Conservation (phyloP, 2,888 invertebrate species). For the Eumacrocentrus americanus region DNA sequence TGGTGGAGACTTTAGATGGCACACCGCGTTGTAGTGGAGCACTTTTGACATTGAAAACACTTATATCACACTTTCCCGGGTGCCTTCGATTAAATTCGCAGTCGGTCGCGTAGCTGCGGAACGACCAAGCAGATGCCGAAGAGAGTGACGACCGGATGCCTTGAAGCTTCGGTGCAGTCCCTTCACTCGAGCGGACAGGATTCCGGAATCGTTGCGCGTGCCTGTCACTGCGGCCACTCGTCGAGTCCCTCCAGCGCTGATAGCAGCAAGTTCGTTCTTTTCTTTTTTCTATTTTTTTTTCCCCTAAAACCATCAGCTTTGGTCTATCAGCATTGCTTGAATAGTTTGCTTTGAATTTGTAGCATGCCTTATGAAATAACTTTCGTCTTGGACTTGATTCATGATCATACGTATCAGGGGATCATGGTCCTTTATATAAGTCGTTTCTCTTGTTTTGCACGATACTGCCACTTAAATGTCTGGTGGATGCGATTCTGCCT, state of each 20-base stretch:
- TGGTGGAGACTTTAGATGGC: not conserved
- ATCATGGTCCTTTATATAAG: not conserved
- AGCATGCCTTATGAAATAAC: conserved; percentile 1
- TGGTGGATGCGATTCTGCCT: too few species aligned
- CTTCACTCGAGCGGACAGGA: conserved; percentile 84
- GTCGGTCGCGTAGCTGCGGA: conserved; percentile 41
- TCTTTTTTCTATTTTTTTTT: conserved; percentile 2
- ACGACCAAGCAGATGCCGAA: conserved; percentile 45
- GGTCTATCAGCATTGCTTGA: conserved; percentile 16
- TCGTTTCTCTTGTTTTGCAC: not conserved
- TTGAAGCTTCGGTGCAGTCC: conserved; percentile 79
- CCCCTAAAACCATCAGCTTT: not conserved
- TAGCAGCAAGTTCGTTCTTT: conserved; percentile 70
- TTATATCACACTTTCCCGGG: not conserved
- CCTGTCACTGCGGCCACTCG: conserved; percentile 73
- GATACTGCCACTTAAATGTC: not conserved
- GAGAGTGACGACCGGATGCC: conserved; percentile 51
- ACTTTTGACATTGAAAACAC: not conserved
- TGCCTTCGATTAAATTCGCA: conserved; percentile 28
- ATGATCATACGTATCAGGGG: too few species aligned
- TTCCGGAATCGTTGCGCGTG: conserved; percentile 72
- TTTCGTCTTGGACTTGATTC: too few species aligned
- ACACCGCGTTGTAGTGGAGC: not conserved
- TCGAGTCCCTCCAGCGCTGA: conserved; percentile 72
- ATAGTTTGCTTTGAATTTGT: conserved; percentile 15